These are phyloP conservation scores for Agonopterix arenella DNA, from an alignment of 2,888 invertebrate species.

Conservation along the genomic window DNA sequence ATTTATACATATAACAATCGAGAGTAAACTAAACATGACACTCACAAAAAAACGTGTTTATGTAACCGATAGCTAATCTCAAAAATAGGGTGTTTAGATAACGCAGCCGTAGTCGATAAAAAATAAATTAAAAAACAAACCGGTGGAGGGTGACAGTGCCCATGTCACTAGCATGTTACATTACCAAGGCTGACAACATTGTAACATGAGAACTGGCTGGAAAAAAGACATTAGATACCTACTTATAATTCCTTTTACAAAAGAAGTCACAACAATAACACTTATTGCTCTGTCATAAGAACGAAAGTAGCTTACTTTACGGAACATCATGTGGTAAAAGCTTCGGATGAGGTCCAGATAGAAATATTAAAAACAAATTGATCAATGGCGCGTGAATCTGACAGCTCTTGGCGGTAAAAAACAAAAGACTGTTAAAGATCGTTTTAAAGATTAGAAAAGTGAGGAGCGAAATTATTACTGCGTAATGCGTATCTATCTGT, in stretches of 20 bases:
- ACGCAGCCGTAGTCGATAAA: background rate
- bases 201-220: constrained; percentile 48
- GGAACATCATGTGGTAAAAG: no score
- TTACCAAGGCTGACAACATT: constrained; percentile 19
- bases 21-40: no score
- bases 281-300: no score
- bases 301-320: no score
- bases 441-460: no score
- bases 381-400: constrained; percentile 55
- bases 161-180: constrained; percentile 21
- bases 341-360: constrained; percentile 24
- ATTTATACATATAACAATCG: no score
- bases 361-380: constrained; percentile 51
- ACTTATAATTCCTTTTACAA: constrained; percentile 3
- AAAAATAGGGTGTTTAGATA: constrained; percentile 9
- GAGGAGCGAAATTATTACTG: no score
- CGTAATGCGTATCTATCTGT: no score
- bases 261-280: no score
- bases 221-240: constrained; percentile 38
- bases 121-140: constrained; percentile 9
- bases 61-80: constrained; percentile 16
- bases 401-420: constrained; percentile 42
- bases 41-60: constrained; percentile 2
- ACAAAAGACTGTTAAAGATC: constrained; percentile 26
- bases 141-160: constrained; percentile 16